These are phyloP conservation scores for Tupaia tana DNA, from an alignment of 2,113 vertebrate species.

Conservation along the genomic window DNA sequence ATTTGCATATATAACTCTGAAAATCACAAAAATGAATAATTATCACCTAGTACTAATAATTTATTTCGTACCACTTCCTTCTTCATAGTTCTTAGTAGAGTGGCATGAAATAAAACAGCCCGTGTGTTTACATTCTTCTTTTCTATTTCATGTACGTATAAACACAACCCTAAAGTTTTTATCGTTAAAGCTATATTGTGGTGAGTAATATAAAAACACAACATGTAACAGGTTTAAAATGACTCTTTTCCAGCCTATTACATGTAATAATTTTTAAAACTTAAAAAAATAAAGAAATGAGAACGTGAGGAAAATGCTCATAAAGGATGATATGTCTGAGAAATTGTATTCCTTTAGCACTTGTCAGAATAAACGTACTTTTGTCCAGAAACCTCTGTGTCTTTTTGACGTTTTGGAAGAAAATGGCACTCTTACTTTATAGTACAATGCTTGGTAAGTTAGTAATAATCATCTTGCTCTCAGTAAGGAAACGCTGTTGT, in stretches of 20 bases:
- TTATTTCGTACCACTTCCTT: background rate
- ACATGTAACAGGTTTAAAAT: background rate
- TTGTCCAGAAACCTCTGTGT: background rate
- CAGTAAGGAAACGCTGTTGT: background rate
- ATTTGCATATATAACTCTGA: background rate
- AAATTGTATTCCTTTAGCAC: background rate
- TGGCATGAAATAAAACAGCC: background rate
- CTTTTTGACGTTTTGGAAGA: background rate
- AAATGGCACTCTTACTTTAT: background rate
- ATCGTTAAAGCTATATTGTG: background rate
- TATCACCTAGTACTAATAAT: background rate
- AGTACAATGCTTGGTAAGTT: background rate
- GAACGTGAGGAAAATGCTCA: background rate
- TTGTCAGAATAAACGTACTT: constrained; percentile 13
- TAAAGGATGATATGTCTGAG: background rate
- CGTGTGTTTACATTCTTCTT: background rate
- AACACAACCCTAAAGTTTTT: background rate
- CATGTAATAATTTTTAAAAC: background rate
- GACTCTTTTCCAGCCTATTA: background rate
- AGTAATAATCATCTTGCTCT: background rate
- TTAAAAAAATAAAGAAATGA: background rate
- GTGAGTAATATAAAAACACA: background rate
- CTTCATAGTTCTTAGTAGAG: background rate
- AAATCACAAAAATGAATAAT: background rate
- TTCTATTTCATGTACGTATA: background rate